These are phyloP conservation scores for Radopholus similis DNA, from an alignment of 1,140 invertebrate species.

Conservation along the genomic window DNA sequence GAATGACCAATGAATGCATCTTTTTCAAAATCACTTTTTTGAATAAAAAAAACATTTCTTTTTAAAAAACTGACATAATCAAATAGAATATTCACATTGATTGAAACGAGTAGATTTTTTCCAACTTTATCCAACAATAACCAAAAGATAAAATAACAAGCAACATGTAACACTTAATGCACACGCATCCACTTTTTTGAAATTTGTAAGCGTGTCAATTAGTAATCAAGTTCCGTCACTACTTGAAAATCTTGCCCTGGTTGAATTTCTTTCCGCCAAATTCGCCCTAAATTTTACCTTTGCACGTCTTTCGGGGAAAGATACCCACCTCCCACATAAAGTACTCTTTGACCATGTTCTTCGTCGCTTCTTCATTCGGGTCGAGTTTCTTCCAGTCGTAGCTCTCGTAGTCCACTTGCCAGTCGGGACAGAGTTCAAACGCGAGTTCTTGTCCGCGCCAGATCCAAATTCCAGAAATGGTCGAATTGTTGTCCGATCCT, in stretches of 20 bases:
- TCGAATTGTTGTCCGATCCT: conserved; percentile 79
- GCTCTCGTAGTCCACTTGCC: conserved; percentile 89
- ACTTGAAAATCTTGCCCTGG: conserved; percentile 99
- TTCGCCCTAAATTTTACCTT: conserved; percentile 1
- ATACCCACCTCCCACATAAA: conserved; percentile 86
- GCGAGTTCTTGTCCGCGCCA: conserved; percentile 91
- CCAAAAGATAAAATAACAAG: not conserved
- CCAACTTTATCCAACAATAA: conserved; percentile 12
- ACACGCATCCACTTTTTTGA: not conserved
- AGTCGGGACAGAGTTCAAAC: conserved; percentile 70
- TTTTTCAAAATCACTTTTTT: not conserved
- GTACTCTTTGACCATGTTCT: conserved; percentile 84
- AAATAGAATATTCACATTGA: no score
- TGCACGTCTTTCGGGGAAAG: not conserved
- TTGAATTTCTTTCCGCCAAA: conserved; percentile 81
- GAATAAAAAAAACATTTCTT: no score
- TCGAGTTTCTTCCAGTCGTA: conserved; percentile 95
- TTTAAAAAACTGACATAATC: no score
- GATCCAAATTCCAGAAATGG: conserved; percentile 91
- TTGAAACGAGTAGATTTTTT: no score
- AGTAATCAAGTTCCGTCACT: no score
- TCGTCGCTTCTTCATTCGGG: conserved; percentile 74
- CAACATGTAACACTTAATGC: not conserved
- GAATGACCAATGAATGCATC: not conserved
- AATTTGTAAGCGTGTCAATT: no score